Conservation (phyloP, 1,140 invertebrate genomes). For the Lordiphosa collinella region DNA sequence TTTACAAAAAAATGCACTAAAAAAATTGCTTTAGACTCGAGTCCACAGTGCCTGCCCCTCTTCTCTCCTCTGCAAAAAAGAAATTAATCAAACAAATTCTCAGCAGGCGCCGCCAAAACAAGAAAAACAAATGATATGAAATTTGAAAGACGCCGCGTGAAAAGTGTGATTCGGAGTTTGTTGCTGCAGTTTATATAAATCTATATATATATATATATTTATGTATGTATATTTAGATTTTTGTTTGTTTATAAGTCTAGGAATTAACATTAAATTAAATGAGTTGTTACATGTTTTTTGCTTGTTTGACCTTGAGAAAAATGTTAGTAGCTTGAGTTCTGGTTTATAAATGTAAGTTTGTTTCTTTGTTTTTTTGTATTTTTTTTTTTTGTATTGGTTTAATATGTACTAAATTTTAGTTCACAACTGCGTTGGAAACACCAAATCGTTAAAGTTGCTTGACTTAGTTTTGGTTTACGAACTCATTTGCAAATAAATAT, state of each 20-base stretch:
- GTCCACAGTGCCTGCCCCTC: slow-evolving; percentile 52
- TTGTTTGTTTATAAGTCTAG: slow-evolving; percentile 45
- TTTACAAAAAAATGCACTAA: slow-evolving; percentile 62
- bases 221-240: slow-evolving; percentile 42
- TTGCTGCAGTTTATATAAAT: slow-evolving; percentile 46
- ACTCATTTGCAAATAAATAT: slow-evolving; percentile 37
- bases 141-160: slow-evolving; percentile 22
- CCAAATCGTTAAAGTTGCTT: slow-evolving; percentile 68
- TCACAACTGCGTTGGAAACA: slow-evolving; percentile 76
- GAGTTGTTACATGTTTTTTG: slow-evolving; percentile 57
- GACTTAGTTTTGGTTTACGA: slow-evolving; percentile 70
- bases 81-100: slow-evolving; percentile 19
- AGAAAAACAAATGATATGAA: slow-evolving; percentile 64
- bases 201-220: slow-evolving; percentile 34
- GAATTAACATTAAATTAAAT: slow-evolving; percentile 68
- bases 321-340: slow-evolving; percentile 58
- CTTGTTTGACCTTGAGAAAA: slow-evolving; percentile 65
- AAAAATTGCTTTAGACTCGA: slow-evolving; percentile 50
- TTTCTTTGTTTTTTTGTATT: slow-evolving; percentile 35
- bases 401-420: slow-evolving; percentile 75
- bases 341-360: slow-evolving; percentile 13
- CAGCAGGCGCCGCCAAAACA: slow-evolving; percentile 19
- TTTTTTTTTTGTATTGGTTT: too few species aligned
- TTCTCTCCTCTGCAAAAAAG: slow-evolving; percentile 15
- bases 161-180: slow-evolving; percentile 1